Conservation (phyloP, 2,888 invertebrate species). For the Phorcus lineatus region DNA sequence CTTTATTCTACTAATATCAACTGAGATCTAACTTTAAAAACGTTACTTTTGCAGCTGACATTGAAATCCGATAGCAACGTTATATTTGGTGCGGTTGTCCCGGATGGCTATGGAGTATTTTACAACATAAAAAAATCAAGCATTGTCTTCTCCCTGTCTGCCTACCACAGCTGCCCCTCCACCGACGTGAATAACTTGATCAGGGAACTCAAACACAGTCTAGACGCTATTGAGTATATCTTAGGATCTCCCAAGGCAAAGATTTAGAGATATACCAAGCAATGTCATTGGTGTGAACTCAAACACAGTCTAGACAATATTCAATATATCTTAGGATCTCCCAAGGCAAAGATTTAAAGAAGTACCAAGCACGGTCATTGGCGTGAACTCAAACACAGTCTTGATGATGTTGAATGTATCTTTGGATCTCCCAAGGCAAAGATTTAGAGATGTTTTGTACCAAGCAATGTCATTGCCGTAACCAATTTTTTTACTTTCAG, state of each 20-base stretch:
- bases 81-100: conserved; percentile 91
- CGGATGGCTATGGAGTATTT: conserved; percentile 94
- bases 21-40: too few species aligned
- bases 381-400: conserved; percentile 29
- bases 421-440: conserved; percentile 14
- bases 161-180: conserved; percentile 81
- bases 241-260: conserved; percentile 53
- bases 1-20: too few species aligned
- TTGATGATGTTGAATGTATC: conserved; percentile 74
- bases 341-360: conserved; percentile 41
- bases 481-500: too few species aligned
- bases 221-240: conserved; percentile 83
- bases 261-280: too few species aligned
- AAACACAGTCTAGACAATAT: conserved; percentile 75
- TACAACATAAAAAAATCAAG: conserved; percentile 90
- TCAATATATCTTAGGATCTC: neutral
- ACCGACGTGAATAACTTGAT: conserved; percentile 81
- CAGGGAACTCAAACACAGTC: conserved; percentile 80
- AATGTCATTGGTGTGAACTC: too few species aligned
- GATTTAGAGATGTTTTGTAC: conserved; percentile 44
- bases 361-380: too few species aligned
- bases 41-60: conserved; percentile 82
- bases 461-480: neutral
- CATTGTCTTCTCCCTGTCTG: conserved; percentile 85
- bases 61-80: conserved; percentile 86